These are phyloP conservation scores for Chitala chitala DNA, from an alignment of 2,113 vertebrate genomes.

Conservation along the genomic window DNA sequence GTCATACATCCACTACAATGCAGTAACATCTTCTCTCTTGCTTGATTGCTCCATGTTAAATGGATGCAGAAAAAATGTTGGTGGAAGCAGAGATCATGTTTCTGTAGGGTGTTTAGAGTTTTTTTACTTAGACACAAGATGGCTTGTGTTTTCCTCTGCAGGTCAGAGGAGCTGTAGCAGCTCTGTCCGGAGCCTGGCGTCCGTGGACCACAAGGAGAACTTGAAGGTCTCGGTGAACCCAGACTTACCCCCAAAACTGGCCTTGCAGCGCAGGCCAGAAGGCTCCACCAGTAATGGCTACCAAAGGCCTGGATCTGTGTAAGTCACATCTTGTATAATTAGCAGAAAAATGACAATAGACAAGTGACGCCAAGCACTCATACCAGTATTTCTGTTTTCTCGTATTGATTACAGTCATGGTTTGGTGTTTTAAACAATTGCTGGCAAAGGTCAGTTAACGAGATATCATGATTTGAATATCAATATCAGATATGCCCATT, in stretches of 20 bases:
- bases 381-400: no score
- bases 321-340: slow-evolving; percentile 56
- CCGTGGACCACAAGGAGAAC: slow-evolving; percentile 71
- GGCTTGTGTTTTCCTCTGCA: slow-evolving; percentile 34
- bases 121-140: no score
- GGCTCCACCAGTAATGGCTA: slow-evolving; percentile 81
- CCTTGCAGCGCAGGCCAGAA: slow-evolving; percentile 61
- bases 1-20: no score
- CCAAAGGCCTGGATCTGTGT: slow-evolving; percentile 87
- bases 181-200: slow-evolving; percentile 85
- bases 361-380: no score
- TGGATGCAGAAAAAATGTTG: no score
- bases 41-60: no score
- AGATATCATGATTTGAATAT: no score
- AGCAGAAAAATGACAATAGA: no score
- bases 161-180: slow-evolving; percentile 86
- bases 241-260: slow-evolving; percentile 73
- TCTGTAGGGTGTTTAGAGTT: no score
- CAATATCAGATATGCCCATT: no score
- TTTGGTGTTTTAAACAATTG: background rate
- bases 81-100: no score
- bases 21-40: no score
- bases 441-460: background rate
- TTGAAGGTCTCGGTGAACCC: slow-evolving; percentile 62
- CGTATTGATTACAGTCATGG: background rate